phyloP scores from a whole-genome alignment of 53 echinoderm and acorn worm genomes.

The Stichopus horrens region DNA sequence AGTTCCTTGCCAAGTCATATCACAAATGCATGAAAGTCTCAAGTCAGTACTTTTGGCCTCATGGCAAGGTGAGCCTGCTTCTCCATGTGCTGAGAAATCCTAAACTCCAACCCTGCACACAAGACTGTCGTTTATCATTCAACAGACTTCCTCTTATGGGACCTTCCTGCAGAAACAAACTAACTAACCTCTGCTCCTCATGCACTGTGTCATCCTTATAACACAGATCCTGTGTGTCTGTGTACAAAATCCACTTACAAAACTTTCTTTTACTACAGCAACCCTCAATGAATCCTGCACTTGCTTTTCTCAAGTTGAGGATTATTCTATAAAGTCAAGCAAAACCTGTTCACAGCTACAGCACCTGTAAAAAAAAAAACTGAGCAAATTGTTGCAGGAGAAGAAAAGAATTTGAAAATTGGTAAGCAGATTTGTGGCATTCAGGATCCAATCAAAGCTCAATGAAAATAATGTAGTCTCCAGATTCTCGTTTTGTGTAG shows the following conservation, averaged over 20 bases:
- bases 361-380: no score
- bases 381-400: neutral
- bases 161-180: neutral
- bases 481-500: neutral
- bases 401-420: slow-evolving; percentile 6
- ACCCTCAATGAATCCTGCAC: no score
- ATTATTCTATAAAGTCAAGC: no score
- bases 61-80: no score
- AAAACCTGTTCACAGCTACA: no score
- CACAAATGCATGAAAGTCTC: no score
- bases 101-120: no score
- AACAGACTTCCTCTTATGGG: slow-evolving; percentile 23
- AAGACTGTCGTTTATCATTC: neutral
- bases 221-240: neutral
- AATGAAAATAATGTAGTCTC: slow-evolving; percentile 6
- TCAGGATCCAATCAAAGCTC: slow-evolving; percentile 12
- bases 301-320: no score
- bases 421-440: slow-evolving; percentile 3
- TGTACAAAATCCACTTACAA: neutral
- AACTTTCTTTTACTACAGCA: neutral
- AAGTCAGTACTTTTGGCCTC: no score
- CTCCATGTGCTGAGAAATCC: no score
- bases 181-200: neutral
- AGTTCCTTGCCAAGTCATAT: no score
- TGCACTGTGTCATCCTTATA: neutral